Conservation (phyloP, 2,113 vertebrate species). For the Petaurus breviceps region DNA sequence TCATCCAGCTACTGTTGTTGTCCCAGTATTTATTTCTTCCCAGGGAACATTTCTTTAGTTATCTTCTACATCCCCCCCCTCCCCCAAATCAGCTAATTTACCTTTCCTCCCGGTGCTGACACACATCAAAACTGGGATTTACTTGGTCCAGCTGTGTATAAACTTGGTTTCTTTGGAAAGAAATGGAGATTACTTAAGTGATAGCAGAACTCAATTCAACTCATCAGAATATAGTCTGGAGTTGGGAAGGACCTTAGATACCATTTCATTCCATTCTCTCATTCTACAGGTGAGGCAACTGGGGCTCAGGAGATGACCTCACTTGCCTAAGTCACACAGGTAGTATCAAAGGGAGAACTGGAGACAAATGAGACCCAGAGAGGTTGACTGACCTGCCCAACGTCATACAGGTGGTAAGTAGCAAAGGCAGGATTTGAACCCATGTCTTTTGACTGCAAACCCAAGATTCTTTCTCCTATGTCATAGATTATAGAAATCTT, state of each 20-base stretch:
- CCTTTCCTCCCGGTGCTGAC: not conserved
- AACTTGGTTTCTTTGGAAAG: not conserved
- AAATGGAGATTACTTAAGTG: not conserved
- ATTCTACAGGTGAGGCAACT: not conserved
- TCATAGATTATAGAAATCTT: not conserved
- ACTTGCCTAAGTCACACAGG: not conserved
- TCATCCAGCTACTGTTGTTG: not conserved
- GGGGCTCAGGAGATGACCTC: not conserved
- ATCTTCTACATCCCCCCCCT: not conserved
- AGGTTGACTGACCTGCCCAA: not conserved
- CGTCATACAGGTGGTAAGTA: not conserved
- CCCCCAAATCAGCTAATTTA: not conserved
- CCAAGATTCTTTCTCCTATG: not conserved
- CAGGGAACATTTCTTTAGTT: accelerated
- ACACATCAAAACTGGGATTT: not conserved
- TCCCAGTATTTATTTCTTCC: too few species aligned
- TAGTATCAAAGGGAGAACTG: not conserved
- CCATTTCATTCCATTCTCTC: not conserved
- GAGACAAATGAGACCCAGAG: not conserved
- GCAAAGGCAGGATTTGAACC: not conserved
- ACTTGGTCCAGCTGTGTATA: not conserved
- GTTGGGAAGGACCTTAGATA: not conserved
- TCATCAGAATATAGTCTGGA: not conserved
- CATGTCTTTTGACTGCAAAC: not conserved
- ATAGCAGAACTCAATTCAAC: not conserved